Evolutionary conservation across 1,140 invertebrate genomes (phyloP).

Genomic region (Frieseomelitta varia): DNA sequence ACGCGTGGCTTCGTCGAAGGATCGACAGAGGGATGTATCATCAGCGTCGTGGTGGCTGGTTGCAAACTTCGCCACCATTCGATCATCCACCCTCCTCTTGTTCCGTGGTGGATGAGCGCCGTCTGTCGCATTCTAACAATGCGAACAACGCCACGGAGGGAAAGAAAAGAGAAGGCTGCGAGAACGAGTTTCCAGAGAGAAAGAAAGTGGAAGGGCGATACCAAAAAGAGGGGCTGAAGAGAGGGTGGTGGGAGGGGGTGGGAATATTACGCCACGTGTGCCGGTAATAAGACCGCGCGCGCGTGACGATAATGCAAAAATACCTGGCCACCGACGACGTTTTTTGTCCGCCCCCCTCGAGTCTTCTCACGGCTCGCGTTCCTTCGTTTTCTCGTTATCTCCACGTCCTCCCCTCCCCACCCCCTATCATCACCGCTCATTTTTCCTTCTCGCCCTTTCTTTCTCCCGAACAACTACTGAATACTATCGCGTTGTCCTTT

Average conservation of each 20-base stretch:
- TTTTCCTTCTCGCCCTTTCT: not conserved
- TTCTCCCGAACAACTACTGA: too few species aligned
- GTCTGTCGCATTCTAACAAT: conserved; percentile 74
- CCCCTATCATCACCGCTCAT: not conserved
- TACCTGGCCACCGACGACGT: conserved; percentile 45
- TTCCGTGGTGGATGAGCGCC: conserved; percentile 57
- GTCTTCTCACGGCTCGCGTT: conserved; percentile 30
- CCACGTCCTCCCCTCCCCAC: not conserved
- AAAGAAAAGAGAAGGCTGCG: conserved; percentile 53
- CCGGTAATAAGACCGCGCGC: conserved; percentile 78
- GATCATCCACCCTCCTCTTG: conserved; percentile 65
- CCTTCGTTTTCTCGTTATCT: conserved; percentile 48
- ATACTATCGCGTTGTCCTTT: not conserved
- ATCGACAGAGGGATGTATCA: conserved; percentile 66
- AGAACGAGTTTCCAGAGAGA: conserved; percentile 41
- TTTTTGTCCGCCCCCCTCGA: not conserved
- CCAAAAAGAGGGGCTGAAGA: not conserved
- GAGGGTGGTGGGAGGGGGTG: too few species aligned
- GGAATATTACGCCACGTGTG: conserved; percentile 80
- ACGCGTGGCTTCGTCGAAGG: conserved; percentile 33
- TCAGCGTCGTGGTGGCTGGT: conserved; percentile 41
- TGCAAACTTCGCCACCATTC: conserved; percentile 73
- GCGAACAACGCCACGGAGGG: conserved; percentile 39
- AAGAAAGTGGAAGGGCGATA: not conserved
- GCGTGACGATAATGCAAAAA: conserved; percentile 80